Conservation (phyloP, 2,888 invertebrate genomes). For the Exocentrus adspersus region DNA sequence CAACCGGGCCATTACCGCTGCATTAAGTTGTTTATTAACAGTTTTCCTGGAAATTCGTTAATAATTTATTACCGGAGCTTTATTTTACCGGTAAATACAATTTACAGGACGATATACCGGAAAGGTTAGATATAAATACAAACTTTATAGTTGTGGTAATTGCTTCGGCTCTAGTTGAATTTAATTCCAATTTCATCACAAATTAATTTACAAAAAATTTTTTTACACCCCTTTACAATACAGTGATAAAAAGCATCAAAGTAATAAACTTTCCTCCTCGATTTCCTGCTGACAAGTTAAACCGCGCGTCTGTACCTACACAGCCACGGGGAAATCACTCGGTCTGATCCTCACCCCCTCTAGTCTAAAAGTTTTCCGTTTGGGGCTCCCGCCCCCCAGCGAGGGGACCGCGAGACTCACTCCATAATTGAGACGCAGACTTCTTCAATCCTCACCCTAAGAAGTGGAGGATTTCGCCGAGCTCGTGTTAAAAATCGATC, state of each 20-base stretch:
- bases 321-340: constrained; percentile 12
- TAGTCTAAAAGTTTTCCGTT: constrained; percentile 23
- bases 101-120: neutral
- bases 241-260: too few species aligned
- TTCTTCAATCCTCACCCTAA: neutral
- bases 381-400: constrained; percentile 22
- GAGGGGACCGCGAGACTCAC: constrained; percentile 6
- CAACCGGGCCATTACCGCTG: neutral
- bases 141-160: neutral
- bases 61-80: neutral
- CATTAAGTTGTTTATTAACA: neutral
- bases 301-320: constrained; percentile 11
- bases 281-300: constrained; percentile 13
- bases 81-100: neutral
- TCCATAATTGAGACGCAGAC: constrained; percentile 17
- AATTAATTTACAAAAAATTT: too few species aligned
- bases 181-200: too few species aligned
- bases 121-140: neutral
- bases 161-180: too few species aligned
- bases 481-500: constrained; percentile 11
- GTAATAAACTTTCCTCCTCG: too few species aligned
- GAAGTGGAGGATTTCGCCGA: neutral
- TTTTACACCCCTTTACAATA: too few species aligned
- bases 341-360: constrained; percentile 17
- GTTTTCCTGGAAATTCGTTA: neutral